Percentiles rank a stretch among this genome's conserved stretches.
phyloP scores from a whole-genome alignment of 2,797 vertebrate genomes.

The Sebastes vulpes region DNA sequence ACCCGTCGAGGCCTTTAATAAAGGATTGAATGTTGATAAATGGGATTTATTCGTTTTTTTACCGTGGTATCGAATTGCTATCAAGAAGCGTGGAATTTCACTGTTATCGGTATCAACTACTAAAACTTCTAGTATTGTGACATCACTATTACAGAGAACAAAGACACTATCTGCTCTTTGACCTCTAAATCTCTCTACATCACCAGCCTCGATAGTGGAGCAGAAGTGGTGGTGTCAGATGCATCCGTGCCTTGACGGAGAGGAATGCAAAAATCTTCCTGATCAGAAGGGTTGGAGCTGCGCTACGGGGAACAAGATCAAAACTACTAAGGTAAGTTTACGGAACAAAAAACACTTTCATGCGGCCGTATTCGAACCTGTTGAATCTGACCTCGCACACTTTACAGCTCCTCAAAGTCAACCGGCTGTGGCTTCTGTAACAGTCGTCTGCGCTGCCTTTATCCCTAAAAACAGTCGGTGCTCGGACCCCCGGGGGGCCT shows the following conservation, averaged over 20 bases:
- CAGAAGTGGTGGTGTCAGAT: conserved; percentile 99
- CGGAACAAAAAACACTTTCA: neutral
- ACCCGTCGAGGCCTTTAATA: too few species aligned
- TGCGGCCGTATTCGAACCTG: conserved; percentile 29
- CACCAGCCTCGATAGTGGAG: conserved; percentile 95
- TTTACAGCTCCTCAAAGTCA: conserved; percentile 62
- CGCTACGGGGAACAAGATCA: conserved; percentile 97
- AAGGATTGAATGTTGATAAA: too few species aligned
- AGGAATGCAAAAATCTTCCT: conserved; percentile 98
- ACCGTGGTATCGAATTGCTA: too few species aligned
- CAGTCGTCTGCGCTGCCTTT: conserved; percentile 33
- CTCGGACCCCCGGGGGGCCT: conserved; percentile 32
- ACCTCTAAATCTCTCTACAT: conserved; percentile 25
- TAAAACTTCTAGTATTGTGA: too few species aligned
- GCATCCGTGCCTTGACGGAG: conserved; percentile 98
- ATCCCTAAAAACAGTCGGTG: conserved; percentile 43
- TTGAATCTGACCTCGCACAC: conserved; percentile 33
- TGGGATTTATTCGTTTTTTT: too few species aligned
- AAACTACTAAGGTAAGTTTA: conserved; percentile 94
- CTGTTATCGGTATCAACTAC: too few species aligned
- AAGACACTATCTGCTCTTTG: neutral
- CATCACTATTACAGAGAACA: neutral
- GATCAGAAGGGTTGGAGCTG: conserved; percentile 99
- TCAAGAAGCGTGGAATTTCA: too few species aligned
- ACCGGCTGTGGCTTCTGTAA: conserved; percentile 34